Base-by-base conservation (phyloP, 2,888 invertebrate genomes). In the Tetheella fluctuosa region DNA sequence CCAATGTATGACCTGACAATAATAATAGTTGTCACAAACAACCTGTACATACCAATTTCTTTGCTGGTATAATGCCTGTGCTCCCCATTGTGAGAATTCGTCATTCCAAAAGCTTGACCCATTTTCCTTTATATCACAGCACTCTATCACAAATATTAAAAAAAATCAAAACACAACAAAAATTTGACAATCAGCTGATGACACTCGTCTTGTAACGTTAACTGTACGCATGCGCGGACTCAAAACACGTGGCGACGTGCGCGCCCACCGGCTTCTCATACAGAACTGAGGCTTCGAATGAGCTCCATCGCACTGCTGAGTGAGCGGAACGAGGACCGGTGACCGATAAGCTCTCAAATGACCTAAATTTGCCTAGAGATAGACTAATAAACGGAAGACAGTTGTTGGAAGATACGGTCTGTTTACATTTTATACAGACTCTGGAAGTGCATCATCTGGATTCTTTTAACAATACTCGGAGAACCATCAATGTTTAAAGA, bases 21-120 rank as follows among this genome's bases (percentile, higher is more conserved):
- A 39, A 39, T n/a, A n/a, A 39, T 6, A 10, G n/a, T n/a, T 6
- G n/a, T n/a, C n/a, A n/a, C 37, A 37, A 37, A 34, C 34, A 34
- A 39, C n/a, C 39, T 39, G 5, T 55, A 79, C 92, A 71, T 79
- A 93, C 93, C 93, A 71, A 88, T 89, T 75, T 93, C 92, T 80
- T 93, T 93, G 73, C 91, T 91, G 68, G 84, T 82, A 70, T 86
- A 88, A 65, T 91, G 90, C 70, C 93, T 81, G 59, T 81, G 76
- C 64, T 91, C 91, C 53, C 89, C 88, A 68, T 85, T 86, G 78
- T 93, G 91, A 39, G 93, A 91, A 67, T 87, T 90, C 61, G 91
- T 87, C 28, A 90, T 93, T 60, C 93, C 93, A 72, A 93, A 93
- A 53, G 91, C 85, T 71, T 93, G 93, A 64, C 93, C 93, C 93